A percentile compares a stretch with the other conserved stretches of the same genome.
These are phyloP conservation scores for Tachypleus tridentatus DNA, from an alignment of 1,140 invertebrate species.

Conservation along the genomic window DNA sequence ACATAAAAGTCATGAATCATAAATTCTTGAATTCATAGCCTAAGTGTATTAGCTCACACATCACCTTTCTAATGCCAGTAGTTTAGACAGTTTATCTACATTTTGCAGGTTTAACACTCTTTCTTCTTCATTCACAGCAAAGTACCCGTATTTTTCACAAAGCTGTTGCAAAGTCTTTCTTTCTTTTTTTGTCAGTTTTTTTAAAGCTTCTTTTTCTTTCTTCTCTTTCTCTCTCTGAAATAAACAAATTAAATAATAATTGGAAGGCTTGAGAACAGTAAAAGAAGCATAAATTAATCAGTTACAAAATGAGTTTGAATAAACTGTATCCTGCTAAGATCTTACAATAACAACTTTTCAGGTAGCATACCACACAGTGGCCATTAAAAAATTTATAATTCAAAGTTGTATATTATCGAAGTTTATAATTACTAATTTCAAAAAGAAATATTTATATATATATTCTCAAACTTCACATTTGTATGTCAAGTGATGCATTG, in stretches of 20 bases:
- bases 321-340: too few relatives aligned
- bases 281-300: not conserved
- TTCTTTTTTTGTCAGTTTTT: constrained; percentile 72
- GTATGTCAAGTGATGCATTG: too few relatives aligned
- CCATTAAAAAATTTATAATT: too few relatives aligned
- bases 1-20: too few relatives aligned
- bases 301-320: too few relatives aligned
- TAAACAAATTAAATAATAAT: constrained; percentile 7
- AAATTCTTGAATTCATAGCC: too few relatives aligned
- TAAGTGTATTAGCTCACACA: not conserved
- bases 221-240: constrained; percentile 54
- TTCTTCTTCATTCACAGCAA: constrained; percentile 55
- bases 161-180: constrained; percentile 69
- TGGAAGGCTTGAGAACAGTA: not conserved
- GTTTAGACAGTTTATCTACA: constrained; percentile 78
- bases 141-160: constrained; percentile 71
- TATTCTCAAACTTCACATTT: too few relatives aligned
- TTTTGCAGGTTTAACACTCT: constrained; percentile 71
- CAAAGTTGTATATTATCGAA: too few relatives aligned
- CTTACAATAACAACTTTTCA: too few relatives aligned
- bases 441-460: too few relatives aligned
- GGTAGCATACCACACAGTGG: too few relatives aligned
- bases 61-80: constrained; percentile 31
- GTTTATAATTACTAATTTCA: too few relatives aligned
- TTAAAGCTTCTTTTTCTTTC: constrained; percentile 71